Evolutionary conservation across 2,888 invertebrate genomes (phyloP).

Genomic region (Bombylius major): DNA sequence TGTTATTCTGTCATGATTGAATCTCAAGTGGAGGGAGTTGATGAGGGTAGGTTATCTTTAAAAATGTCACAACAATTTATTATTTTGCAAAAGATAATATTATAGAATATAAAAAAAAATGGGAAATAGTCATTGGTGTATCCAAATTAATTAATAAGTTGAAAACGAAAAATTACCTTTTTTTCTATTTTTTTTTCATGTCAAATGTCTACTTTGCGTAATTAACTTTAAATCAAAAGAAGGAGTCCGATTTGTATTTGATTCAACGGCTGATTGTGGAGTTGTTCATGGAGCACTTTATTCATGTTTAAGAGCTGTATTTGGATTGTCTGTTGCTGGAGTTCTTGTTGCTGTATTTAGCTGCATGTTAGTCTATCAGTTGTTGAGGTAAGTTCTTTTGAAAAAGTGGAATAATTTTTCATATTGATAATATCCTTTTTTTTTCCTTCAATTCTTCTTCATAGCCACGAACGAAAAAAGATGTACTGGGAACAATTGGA

Average conservation of each 20-base stretch:
- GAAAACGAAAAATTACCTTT: background rate
- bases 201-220: background rate
- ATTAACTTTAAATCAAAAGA: constrained; percentile 16
- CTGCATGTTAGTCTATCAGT: constrained; percentile 83
- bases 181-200: background rate
- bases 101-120: too few relatives aligned
- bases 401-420: background rate
- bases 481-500: constrained; percentile 92
- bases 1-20: constrained; percentile 64
- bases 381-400: constrained; percentile 49
- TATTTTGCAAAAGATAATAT: background rate
- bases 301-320: constrained; percentile 76
- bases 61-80: background rate
- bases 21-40: constrained; percentile 44
- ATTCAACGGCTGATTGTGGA: constrained; percentile 75
- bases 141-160: background rate
- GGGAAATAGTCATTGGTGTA: background rate
- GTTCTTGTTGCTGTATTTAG: constrained; percentile 85
- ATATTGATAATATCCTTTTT: too few relatives aligned
- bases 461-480: constrained; percentile 81
- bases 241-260: constrained; percentile 70
- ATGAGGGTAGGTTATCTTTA: constrained; percentile 39
- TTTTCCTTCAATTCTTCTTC: constrained; percentile 14
- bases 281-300: constrained; percentile 84
- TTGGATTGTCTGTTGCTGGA: constrained; percentile 82